phyloP scores from a whole-genome alignment of 2,113 vertebrate genomes.

The Ammodytes marinus region DNA sequence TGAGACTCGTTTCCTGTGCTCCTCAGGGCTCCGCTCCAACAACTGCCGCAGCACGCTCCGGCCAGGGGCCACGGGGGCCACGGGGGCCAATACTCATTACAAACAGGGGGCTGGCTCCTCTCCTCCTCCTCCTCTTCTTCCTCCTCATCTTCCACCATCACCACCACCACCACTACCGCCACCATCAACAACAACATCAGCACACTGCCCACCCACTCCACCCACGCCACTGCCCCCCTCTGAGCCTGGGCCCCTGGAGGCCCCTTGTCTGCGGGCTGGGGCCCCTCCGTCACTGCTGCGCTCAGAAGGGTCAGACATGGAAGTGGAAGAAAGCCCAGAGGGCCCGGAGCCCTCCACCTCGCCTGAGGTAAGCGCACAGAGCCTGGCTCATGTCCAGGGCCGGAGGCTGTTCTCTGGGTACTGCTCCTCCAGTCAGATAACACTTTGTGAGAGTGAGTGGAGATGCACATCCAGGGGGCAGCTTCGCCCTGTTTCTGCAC shows the following conservation, averaged over 20 bases:
- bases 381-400: slow-evolving; percentile 59
- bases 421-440: slow-evolving; percentile 32
- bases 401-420: slow-evolving; percentile 61
- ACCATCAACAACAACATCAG: slow-evolving; percentile 72
- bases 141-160: slow-evolving; percentile 48
- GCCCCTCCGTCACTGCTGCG: slow-evolving; percentile 68
- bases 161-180: slow-evolving; percentile 32
- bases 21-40: slow-evolving; percentile 91
- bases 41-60: slow-evolving; percentile 82
- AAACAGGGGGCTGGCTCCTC: slow-evolving; percentile 86
- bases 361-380: slow-evolving; percentile 84
- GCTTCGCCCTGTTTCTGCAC: slow-evolving; percentile 54
- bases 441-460: slow-evolving; percentile 47
- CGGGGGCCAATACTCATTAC: slow-evolving; percentile 86
- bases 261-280: slow-evolving; percentile 79
- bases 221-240: slow-evolving; percentile 71
- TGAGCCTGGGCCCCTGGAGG: slow-evolving; percentile 77
- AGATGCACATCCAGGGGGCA: slow-evolving; percentile 47
- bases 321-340: slow-evolving; percentile 72
- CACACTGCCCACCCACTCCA: slow-evolving; percentile 73
- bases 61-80: slow-evolving; percentile 86
- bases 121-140: slow-evolving; percentile 75
- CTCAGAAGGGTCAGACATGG: slow-evolving; percentile 78
- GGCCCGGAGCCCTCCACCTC: slow-evolving; percentile 67
- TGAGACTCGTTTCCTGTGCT: slow-evolving; percentile 95